Base-by-base conservation (phyloP, 2,797 vertebrate genomes). In the Nothura maculosa region DNA sequence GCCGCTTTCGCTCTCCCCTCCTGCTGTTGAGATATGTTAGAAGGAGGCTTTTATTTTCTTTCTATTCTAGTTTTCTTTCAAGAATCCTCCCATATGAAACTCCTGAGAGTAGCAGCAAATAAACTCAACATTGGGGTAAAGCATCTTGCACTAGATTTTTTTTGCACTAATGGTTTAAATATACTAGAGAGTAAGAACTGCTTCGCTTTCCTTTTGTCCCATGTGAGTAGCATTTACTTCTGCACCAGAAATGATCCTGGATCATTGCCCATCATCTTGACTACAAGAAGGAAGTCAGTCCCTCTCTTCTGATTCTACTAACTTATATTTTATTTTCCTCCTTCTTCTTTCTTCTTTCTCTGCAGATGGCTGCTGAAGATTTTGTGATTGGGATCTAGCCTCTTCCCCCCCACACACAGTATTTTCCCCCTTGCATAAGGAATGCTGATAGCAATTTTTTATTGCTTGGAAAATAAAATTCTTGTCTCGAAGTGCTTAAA, bases 11-110 rank as follows among this genome's bases (percentile, higher is more conserved):
- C 50, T 60, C 77, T 85, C 73, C 12, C 74, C 54, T 92, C 69
- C 64, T 21, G 19, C 50, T 79, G 52, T 21, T 73, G 64, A 66
- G 36, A 36, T 79, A 24, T 30, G 8, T 72, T 72, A 78, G 38
- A 90, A 85, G 57, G 47, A 84, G 86, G 68, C 34, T 18, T 90
- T 69, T 57, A 63, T 80, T 87, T 92, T 67, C 17, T 63, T 87
- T 82, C 43, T 80, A 3, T 67, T 77, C 68, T 77, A 18, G 1
- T 85, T 87, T 89, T 87, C 42, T 60, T 80, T 82, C 43, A 85
- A 48, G 30, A 6, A 5, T 73, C 70, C 34, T 70, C 30, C 64
- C 13, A 7, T 67, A 12, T 67, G 66, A 85, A 87, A 74, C 34
- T 62, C 43, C 40, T 10, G 28, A 63, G 32, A 14, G 6, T 24